Conservation (phyloP, 2,888 invertebrate genomes). For the Julus scandinavius region DNA sequence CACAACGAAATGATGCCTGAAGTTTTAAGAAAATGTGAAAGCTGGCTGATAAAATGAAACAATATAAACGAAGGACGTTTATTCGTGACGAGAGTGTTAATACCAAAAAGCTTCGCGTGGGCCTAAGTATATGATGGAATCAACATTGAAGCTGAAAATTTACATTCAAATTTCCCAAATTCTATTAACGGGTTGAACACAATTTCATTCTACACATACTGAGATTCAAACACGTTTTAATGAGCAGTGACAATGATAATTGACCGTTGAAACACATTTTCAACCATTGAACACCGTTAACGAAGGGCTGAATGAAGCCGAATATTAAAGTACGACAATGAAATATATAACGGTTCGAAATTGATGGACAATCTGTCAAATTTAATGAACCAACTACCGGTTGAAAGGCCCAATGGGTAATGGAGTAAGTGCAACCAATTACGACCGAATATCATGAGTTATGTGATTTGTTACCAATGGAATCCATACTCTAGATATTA, state of each 20-base stretch:
- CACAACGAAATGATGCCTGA: background rate
- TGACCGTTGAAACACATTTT: background rate
- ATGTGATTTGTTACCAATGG: background rate
- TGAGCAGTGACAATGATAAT: background rate
- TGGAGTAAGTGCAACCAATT: background rate
- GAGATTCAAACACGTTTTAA: background rate
- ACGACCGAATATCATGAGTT: background rate
- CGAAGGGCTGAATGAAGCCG: background rate
- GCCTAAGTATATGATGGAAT: too few species aligned
- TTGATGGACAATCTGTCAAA: constrained; percentile 6
- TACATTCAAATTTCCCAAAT: background rate
- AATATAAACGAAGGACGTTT: background rate
- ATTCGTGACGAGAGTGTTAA: background rate
- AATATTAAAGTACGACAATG: background rate
- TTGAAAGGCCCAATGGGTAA: background rate
- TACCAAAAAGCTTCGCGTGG: background rate
- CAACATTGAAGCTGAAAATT: background rate
- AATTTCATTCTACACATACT: background rate
- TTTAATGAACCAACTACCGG: background rate
- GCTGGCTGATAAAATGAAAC: background rate
- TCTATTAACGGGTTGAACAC: background rate
- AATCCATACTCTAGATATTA: too few species aligned
- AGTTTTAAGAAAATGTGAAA: background rate
- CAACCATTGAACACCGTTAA: background rate
- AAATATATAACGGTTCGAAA: background rate